These are phyloP conservation scores for Myrmecophaga tridactyla DNA, from an alignment of 2,113 vertebrate genomes.

Conservation along the genomic window DNA sequence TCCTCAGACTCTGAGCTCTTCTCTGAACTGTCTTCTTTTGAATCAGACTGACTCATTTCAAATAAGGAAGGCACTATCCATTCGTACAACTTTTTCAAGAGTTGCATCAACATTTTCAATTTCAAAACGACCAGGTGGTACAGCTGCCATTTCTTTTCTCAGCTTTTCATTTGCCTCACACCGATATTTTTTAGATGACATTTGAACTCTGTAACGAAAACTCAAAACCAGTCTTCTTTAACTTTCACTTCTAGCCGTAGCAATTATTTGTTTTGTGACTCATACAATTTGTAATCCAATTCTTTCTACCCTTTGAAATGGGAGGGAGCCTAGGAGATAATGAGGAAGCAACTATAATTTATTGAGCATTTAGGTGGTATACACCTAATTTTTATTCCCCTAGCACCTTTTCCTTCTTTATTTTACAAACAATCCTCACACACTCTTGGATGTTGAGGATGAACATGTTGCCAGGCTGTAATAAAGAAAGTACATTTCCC, in stretches of 20 bases:
- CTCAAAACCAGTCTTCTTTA: not conserved
- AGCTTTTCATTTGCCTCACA: too few relatives aligned
- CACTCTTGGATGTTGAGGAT: not conserved
- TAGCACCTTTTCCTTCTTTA: not conserved
- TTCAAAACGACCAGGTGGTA: too few relatives aligned
- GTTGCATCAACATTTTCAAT: too few relatives aligned
- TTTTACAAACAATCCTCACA: not conserved
- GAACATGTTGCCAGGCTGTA: not conserved
- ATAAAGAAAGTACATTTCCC: not conserved
- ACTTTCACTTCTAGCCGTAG: not conserved
- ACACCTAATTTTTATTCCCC: not conserved
- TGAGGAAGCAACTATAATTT: not conserved
- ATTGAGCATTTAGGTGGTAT: not conserved
- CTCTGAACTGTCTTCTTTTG: too few relatives aligned
- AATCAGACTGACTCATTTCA: too few relatives aligned
- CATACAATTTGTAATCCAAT: not conserved
- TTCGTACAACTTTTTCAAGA: too few relatives aligned
- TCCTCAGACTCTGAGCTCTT: too few relatives aligned
- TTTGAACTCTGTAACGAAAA: not conserved
- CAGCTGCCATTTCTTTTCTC: too few relatives aligned
- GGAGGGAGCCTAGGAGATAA: not conserved
- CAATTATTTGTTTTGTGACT: not conserved
- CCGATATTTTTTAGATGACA: not conserved
- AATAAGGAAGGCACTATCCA: too few relatives aligned
- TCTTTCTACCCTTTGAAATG: not conserved